These are phyloP conservation scores for Rynchops niger DNA, from an alignment of 2,113 vertebrate genomes.

Conservation along the genomic window DNA sequence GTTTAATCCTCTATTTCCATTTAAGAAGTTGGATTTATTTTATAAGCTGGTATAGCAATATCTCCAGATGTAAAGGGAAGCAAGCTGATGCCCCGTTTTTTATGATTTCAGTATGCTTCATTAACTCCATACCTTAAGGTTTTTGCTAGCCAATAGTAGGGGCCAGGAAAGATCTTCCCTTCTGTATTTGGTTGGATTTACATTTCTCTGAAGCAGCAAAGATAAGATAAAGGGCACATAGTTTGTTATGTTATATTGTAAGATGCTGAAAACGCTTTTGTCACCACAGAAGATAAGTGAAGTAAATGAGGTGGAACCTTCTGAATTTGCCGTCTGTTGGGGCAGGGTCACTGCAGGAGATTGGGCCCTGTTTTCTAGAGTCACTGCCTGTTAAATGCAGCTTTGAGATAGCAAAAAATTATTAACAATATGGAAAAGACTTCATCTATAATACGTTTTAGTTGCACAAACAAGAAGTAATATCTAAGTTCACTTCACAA, in stretches of 20 bases:
- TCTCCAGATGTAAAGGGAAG: not conserved
- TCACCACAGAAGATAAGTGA: not conserved
- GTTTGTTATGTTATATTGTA: not conserved
- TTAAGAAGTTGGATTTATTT: not conserved
- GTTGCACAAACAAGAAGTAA: not conserved
- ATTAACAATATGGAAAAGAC: not conserved
- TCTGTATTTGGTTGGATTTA: not conserved
- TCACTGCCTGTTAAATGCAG: not conserved
- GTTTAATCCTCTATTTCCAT: not conserved
- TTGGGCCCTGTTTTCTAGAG: not conserved
- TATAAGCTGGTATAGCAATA: not conserved
- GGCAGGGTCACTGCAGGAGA: not conserved
- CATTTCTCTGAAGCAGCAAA: not conserved
- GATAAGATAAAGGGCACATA: not conserved
- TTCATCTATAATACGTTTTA: not conserved
- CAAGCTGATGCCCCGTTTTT: accelerated
- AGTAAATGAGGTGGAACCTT: not conserved
- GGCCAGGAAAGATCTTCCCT: not conserved
- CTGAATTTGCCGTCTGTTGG: not conserved
- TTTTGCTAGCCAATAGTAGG: not conserved
- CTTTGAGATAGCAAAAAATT: not conserved
- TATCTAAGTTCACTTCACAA: not conserved
- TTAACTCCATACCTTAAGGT: not conserved
- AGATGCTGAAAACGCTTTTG: not conserved
- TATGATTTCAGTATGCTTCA: not conserved